Evolutionary conservation across 2,888 invertebrate genomes (phyloP).

Genomic region (Ectemnius lituratus): DNA sequence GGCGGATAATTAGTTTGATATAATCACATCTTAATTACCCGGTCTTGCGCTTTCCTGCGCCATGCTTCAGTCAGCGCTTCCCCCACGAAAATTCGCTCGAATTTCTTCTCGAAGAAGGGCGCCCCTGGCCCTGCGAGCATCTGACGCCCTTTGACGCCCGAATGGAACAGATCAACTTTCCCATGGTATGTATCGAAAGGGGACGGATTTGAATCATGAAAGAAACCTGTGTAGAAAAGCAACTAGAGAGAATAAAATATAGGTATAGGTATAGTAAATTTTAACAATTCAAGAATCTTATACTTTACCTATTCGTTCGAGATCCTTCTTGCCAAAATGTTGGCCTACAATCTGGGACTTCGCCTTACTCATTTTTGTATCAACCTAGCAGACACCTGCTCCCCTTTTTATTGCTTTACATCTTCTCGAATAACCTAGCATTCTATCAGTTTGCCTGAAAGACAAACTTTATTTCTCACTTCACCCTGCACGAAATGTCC

Average conservation of each 20-base stretch:
- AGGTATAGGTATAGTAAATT: not conserved
- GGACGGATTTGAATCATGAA: slow-evolving; percentile 60
- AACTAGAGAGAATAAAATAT: not conserved
- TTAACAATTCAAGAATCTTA: slow-evolving; percentile 4
- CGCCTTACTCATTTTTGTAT: no score
- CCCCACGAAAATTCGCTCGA: slow-evolving; percentile 77
- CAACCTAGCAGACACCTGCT: slow-evolving; percentile 8
- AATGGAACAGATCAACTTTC: slow-evolving; percentile 44
- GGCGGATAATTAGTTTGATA: slow-evolving; percentile 11
- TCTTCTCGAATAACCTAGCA: slow-evolving; percentile 29
- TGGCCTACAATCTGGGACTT: slow-evolving; percentile 18
- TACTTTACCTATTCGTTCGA: slow-evolving; percentile 69
- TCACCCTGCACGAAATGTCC: no score
- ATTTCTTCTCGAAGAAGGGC: slow-evolving; percentile 78
- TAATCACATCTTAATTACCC: slow-evolving; percentile 37
- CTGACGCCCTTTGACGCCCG: slow-evolving; percentile 54
- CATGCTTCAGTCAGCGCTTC: slow-evolving; percentile 68
- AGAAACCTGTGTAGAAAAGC: slow-evolving; percentile 61
- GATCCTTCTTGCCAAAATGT: slow-evolving; percentile 62
- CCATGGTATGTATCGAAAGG: slow-evolving; percentile 58
- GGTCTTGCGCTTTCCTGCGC: slow-evolving; percentile 28
- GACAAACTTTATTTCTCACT: no score
- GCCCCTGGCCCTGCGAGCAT: slow-evolving; percentile 50
- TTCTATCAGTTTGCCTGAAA: not conserved
- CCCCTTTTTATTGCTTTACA: slow-evolving; percentile 1